These are phyloP conservation scores for Leucozona laternaria DNA, from an alignment of 2,888 invertebrate species.

Conservation along the genomic window DNA sequence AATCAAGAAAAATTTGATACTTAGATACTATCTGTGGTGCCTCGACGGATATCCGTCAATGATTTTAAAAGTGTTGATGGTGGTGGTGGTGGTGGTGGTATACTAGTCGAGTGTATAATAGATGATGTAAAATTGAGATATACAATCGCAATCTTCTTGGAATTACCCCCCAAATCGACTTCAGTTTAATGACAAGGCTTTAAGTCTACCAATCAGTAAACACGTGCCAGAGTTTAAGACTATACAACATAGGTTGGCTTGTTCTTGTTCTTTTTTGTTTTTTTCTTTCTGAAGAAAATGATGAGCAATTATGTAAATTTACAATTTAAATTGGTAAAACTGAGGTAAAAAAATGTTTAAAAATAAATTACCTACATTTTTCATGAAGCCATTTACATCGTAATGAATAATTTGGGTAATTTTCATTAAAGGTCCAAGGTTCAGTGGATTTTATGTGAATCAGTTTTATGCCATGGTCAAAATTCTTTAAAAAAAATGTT, in stretches of 20 bases:
- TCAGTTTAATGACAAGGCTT: conserved; percentile 16
- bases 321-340: not conserved
- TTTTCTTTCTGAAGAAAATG: not conserved
- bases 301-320: conserved; percentile 37
- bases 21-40: conserved; percentile 44
- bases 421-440: not conserved
- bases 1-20: conserved; percentile 63
- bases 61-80: conserved; percentile 3
- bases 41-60: conserved; percentile 1
- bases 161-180: conserved; percentile 29
- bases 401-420: not conserved
- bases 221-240: conserved; percentile 10
- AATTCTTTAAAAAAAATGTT: not conserved
- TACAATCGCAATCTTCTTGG: conserved; percentile 19
- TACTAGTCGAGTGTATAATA: not conserved
- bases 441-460: not conserved
- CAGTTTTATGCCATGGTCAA: not conserved
- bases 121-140: conserved; percentile 27
- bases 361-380: conserved; percentile 13
- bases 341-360: not conserved
- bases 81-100: not conserved
- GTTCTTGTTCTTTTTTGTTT: not conserved
- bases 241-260: not conserved
- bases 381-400: not conserved
- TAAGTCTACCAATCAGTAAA: conserved; percentile 30